A percentile compares a stretch with the other conserved stretches of the same genome.
phyloP scores from a whole-genome alignment of 2,797 vertebrate genomes.

The Spondyliosoma cantharus region DNA sequence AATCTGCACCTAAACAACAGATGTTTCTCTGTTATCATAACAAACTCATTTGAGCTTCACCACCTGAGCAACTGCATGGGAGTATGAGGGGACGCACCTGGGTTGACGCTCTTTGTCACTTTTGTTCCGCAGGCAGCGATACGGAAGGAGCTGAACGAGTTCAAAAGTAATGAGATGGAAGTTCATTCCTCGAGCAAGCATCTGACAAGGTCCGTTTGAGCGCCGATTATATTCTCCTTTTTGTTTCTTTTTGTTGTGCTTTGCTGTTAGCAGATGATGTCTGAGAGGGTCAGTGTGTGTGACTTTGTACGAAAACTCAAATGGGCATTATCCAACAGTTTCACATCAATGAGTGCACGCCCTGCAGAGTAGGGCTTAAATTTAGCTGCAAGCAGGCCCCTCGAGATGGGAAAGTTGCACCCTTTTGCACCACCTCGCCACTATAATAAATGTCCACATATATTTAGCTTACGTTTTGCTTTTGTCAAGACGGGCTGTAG shows the following conservation, averaged over 20 bases:
- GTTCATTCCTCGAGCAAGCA: constrained; percentile 98
- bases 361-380: constrained; percentile 60
- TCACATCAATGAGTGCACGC: constrained; percentile 36
- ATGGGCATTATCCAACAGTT: constrained; percentile 30
- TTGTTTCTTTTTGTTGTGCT: background rate
- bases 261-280: background rate
- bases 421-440: constrained; percentile 53
- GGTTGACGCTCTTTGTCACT: constrained; percentile 21
- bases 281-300: constrained; percentile 13
- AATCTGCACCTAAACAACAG: constrained; percentile 31
- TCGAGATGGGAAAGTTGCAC: constrained; percentile 64
- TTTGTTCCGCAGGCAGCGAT: constrained; percentile 90
- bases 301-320: constrained; percentile 49
- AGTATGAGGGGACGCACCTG: constrained; percentile 24
- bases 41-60: constrained; percentile 8
- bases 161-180: constrained; percentile 99
- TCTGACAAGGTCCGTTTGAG: constrained; percentile 90
- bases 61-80: constrained; percentile 21
- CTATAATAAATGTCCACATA: constrained; percentile 74
- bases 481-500: constrained; percentile 53
- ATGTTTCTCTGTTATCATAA: constrained; percentile 7
- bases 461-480: constrained; percentile 77
- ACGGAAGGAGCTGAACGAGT: constrained; percentile 97
- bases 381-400: constrained; percentile 64
- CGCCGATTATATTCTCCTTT: fast-evolving